These are phyloP conservation scores for Liolophura sinensis DNA, from an alignment of 1,140 invertebrate genomes.

Conservation along the genomic window DNA sequence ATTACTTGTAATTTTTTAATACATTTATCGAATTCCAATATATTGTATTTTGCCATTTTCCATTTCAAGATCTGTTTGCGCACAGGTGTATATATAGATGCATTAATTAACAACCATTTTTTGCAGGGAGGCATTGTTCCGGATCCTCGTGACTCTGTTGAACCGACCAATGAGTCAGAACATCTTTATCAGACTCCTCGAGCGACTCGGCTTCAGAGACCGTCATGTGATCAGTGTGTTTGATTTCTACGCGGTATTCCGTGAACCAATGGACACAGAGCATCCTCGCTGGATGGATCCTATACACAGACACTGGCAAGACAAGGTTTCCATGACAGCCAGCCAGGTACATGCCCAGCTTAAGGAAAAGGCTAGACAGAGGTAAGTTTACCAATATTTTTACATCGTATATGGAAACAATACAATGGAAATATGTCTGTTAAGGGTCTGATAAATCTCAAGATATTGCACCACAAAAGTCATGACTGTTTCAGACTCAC, in stretches of 20 bases:
- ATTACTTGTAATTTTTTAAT: too few species aligned
- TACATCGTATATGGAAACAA: too few species aligned
- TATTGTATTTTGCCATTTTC: too few species aligned
- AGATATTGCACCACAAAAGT: too few species aligned
- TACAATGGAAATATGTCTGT: too few species aligned
- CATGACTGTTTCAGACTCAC: too few species aligned
- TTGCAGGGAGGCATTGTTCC: constrained; percentile 50
- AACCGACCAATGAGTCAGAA: constrained; percentile 35
- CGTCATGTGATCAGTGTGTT: constrained; percentile 44
- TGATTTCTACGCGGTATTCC: constrained; percentile 47
- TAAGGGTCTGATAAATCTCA: too few species aligned
- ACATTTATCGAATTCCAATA: too few species aligned
- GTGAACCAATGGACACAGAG: constrained; percentile 28
- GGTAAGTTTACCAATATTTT: constrained; percentile 32
- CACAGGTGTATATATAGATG: too few species aligned
- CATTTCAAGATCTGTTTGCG: too few species aligned
- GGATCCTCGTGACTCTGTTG: constrained; percentile 46
- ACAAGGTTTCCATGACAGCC: constrained; percentile 44
- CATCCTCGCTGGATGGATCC: constrained; percentile 57
- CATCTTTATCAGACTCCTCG: constrained; percentile 41
- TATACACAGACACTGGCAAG: constrained; percentile 38
- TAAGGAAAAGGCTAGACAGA: constrained; percentile 54
- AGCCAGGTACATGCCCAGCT: constrained; percentile 51
- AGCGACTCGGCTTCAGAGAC: constrained; percentile 48
- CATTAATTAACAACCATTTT: too few species aligned